These are phyloP conservation scores for Pseudochromis fuscus DNA, from an alignment of 2,797 vertebrate species.

Conservation along the genomic window DNA sequence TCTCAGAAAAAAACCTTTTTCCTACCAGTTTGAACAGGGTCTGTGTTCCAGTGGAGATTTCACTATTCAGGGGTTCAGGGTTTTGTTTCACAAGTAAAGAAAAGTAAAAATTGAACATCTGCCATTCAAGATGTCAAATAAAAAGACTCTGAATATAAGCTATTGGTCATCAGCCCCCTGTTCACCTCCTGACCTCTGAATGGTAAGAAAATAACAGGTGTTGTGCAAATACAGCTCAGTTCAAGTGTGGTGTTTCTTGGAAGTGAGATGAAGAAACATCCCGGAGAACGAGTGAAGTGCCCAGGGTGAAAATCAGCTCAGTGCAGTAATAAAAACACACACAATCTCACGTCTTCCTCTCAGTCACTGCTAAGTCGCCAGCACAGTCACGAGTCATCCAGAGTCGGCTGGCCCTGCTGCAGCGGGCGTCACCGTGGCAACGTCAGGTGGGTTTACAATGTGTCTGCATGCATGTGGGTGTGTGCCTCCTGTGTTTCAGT, in stretches of 20 bases:
- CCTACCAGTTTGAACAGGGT: no score
- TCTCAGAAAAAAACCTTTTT: no score
- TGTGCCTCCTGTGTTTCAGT: constrained; percentile 17
- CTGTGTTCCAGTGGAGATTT: not conserved
- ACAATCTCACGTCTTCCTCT: no score
- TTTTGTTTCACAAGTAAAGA: not conserved
- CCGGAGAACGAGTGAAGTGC: constrained; percentile 14
- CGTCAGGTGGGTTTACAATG: no score
- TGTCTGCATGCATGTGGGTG: constrained; percentile 38
- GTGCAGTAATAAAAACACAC: constrained; percentile 16
- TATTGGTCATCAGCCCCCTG: not conserved
- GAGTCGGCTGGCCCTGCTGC: no score
- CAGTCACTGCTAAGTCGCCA: no score
- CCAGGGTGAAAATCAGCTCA: not conserved
- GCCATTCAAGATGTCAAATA: not conserved
- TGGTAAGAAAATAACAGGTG: constrained; percentile 18
- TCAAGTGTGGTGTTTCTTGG: constrained; percentile 27
- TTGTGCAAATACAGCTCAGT: constrained; percentile 40
- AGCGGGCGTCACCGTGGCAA: no score
- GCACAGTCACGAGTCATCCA: no score
- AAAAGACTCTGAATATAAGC: not conserved
- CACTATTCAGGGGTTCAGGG: not conserved
- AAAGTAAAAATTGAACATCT: not conserved
- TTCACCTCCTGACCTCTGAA: not conserved
- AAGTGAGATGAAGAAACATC: constrained; percentile 17